Evolutionary conservation across 64 coral and sea anemone species (phyloP), one percentile per base, ranked within the genome.

Genomic region (Pocillopora damicornis): DNA sequence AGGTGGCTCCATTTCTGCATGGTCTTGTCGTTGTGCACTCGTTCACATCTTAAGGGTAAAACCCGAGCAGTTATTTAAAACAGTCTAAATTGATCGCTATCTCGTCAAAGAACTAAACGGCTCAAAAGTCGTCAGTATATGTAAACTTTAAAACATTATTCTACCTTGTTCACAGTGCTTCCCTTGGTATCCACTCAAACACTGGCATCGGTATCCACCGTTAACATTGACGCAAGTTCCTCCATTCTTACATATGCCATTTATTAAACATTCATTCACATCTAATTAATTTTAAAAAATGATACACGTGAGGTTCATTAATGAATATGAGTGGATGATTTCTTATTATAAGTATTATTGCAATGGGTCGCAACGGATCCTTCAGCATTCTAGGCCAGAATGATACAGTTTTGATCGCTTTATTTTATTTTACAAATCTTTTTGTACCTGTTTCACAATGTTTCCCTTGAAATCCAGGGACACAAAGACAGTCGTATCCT

Each of bases 1-100:
- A 95, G 6, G 72, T 86, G 4, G 78, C 89, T 2, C 93, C 86
- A 91, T 95, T 95, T 20, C 79, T 88, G 26, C 93, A 95, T 20
- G 89, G 80, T 35, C 84, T 91, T 35, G 79, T 81, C 13, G 76
- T 56, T 15, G 23, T 15, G 20, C 93, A 95, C 14, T 87, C 85
- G 60, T 95, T 78, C 36, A 90, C 42, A 73, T 85, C 93, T 95
- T 2, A 57, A 42, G 22, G 66, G 20, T 22, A 22, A 69, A 69
- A n/a, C 66, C 18, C 42, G 7, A 51, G 7, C 30, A 30, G 30
- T 30, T 30, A 30, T 30, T 30, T 30, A 30, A 30, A 30, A 30
- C 30, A 30, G 30, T 30, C 30, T 30, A 30, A 30, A 30, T 30
- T 30, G 30, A 30, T 30, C 30, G 30, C 30, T 30, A 0, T 30